A percentile compares a stretch with the other conserved stretches of the same genome.
phyloP scores from a whole-genome alignment of 1,140 invertebrate genomes.

The Brachionus rubens region DNA sequence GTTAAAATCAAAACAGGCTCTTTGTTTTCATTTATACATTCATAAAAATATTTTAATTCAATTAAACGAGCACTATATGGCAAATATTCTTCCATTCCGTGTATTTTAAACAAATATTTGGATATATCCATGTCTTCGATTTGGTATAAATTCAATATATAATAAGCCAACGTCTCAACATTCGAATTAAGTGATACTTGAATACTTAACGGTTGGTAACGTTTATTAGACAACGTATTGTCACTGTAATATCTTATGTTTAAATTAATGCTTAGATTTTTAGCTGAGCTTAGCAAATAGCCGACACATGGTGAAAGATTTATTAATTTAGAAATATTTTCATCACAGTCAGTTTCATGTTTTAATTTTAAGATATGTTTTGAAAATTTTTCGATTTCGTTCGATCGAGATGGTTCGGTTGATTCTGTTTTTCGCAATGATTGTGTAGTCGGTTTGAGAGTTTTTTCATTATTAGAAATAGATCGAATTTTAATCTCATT shows the following conservation, averaged over 20 bases:
- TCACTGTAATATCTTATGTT: background rate
- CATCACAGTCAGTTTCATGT: background rate
- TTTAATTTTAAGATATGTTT: background rate
- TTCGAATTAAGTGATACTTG: background rate
- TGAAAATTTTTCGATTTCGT: background rate
- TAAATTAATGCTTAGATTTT: slow-evolving; percentile 4
- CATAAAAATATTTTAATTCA: slow-evolving; percentile 32
- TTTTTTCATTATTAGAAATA: background rate
- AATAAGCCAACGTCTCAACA: slow-evolving; percentile 19
- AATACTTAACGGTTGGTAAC: background rate
- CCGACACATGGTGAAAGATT: background rate
- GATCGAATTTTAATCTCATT: background rate
- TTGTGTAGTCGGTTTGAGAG: background rate
- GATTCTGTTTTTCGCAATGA: background rate
- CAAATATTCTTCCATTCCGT: slow-evolving; percentile 39
- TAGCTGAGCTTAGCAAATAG: background rate
- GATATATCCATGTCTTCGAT: slow-evolving; percentile 13
- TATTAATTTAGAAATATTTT: background rate
- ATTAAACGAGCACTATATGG: background rate
- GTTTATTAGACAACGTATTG: background rate
- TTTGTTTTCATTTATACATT: slow-evolving; percentile 35
- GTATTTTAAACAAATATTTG: slow-evolving; percentile 44
- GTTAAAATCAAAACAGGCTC: slow-evolving; percentile 20
- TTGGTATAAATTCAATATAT: background rate
- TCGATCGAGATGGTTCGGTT: background rate